Evolutionary conservation across 1,140 invertebrate genomes (phyloP), one percentile per base, ranked within the genome.

Genomic region (Drosophila saltans): DNA sequence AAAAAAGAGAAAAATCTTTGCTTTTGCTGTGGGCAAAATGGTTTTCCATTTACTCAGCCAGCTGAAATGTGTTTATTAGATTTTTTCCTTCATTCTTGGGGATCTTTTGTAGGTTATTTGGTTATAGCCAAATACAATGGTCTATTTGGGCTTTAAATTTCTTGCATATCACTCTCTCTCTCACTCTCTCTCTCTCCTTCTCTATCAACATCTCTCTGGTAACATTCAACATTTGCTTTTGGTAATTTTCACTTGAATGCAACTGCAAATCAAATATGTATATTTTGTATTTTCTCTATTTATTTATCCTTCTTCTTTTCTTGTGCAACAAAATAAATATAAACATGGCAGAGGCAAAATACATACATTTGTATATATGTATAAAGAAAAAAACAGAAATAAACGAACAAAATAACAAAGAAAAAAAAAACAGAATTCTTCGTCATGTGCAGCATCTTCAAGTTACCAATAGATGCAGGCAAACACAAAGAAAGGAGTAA

Each of bases 61-160:
- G 28, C 26, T 10, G 39, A 40, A 40, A 67, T 82, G 81, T 80
- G 84, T 69, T 77, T 78, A 88, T 88, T 88, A 88, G 83, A 88
- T 89, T 88, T 88, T 69, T 56, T 59, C 21, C 21, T 3, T 3
- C 24, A 26, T 73, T 64, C 43, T 62, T 58, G 43, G 21, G 26
- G 65, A 72, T 26, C 21, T 62, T 80, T 86, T 88, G 24, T 86
- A 71, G 83, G 83, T 88, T 88, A 86, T 84, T 80, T 88, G 83
- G 83, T 72, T 88, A 88, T 52, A 52, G 9, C 21, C 45, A 52
- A 26, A 52, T 52, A 52, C 45, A 52, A 26, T 10, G 21, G n/a
- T 52, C 45, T 52, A 52, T 52, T 52, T 52, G 45, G 45, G 26
- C 45, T 52, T 52, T 52, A 52, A 52, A 26, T 26, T 9, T 26